Percentiles rank a stretch among this genome's conserved stretches.
phyloP scores from a whole-genome alignment of 2,797 vertebrate genomes.

The Darevskia nairensis region DNA sequence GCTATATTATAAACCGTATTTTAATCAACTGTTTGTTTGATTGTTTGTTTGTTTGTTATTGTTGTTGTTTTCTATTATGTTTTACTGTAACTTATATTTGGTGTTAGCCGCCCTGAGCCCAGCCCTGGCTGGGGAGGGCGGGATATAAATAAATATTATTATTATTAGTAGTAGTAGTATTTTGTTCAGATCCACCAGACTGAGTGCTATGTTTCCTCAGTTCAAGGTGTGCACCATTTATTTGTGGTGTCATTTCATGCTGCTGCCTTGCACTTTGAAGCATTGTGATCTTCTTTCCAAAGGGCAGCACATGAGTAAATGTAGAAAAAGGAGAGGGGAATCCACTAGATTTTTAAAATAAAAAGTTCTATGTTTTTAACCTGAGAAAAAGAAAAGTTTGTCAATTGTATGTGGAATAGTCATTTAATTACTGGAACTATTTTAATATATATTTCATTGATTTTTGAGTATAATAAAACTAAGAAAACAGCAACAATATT shows the following conservation, averaged over 20 bases:
- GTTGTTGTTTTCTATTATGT: too few relatives aligned
- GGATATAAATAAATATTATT: too few relatives aligned
- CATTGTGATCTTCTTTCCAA: rapidly evolving
- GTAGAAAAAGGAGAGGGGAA: neutral
- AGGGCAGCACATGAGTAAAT: neutral
- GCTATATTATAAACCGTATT: too few relatives aligned
- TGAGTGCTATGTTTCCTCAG: neutral
- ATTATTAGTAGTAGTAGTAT: too few relatives aligned
- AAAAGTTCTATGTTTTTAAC: neutral
- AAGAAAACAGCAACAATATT: too few relatives aligned
- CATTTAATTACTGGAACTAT: neutral
- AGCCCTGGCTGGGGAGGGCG: too few relatives aligned
- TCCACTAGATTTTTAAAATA: neutral
- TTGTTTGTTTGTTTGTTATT: too few relatives aligned
- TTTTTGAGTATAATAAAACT: too few relatives aligned
- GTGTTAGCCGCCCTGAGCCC: too few relatives aligned
- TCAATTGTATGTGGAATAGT: neutral
- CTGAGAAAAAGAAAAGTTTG: neutral
- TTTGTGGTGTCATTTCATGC: rapidly evolving
- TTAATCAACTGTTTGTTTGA: too few relatives aligned
- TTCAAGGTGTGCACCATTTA: rapidly evolving
- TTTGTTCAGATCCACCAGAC: rapidly evolving
- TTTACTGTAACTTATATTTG: too few relatives aligned
- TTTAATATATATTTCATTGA: too few relatives aligned
- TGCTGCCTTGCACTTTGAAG: rapidly evolving